These are phyloP conservation scores for Oxycera nigricornis DNA, from an alignment of 2,888 invertebrate genomes.

Conservation along the genomic window DNA sequence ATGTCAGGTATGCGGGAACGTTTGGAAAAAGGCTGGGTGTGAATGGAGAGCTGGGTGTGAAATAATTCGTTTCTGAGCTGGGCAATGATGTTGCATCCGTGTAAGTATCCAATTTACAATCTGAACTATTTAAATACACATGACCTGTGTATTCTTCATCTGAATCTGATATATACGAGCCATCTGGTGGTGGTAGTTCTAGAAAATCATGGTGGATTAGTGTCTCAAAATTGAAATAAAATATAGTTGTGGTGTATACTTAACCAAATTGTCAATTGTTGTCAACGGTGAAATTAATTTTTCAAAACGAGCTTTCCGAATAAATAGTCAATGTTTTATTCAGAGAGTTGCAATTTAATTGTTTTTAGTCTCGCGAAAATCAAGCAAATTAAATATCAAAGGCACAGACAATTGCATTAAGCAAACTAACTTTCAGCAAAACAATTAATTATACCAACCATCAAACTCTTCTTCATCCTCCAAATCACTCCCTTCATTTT, in stretches of 20 bases:
- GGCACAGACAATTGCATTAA: background rate
- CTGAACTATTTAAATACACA: constrained; percentile 23
- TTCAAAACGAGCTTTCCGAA: too few species aligned
- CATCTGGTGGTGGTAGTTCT: constrained; percentile 10
- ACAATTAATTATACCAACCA: constrained; percentile 11
- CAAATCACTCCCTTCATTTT: constrained; percentile 38
- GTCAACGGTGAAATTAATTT: too few species aligned
- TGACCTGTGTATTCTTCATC: constrained; percentile 40
- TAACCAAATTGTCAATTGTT: background rate
- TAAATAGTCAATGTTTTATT: too few species aligned
- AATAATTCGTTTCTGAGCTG: constrained; percentile 16
- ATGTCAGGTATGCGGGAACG: constrained; percentile 80
- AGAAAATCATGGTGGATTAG: background rate
- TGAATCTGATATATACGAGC: constrained; percentile 30
- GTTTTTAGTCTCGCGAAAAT: too few species aligned
- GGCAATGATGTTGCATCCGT: constrained; percentile 25
- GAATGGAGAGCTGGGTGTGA: constrained; percentile 54
- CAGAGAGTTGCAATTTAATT: too few species aligned
- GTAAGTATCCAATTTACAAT: constrained; percentile 9
- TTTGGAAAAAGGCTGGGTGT: constrained; percentile 73
- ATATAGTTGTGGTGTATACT: too few species aligned
- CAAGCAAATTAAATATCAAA: too few species aligned
- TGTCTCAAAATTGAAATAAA: background rate
- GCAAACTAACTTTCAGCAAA: background rate
- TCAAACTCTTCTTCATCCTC: constrained; percentile 39